Conservation (phyloP, 2,113 vertebrate genomes). For the Microcebus lehilahytsara region DNA sequence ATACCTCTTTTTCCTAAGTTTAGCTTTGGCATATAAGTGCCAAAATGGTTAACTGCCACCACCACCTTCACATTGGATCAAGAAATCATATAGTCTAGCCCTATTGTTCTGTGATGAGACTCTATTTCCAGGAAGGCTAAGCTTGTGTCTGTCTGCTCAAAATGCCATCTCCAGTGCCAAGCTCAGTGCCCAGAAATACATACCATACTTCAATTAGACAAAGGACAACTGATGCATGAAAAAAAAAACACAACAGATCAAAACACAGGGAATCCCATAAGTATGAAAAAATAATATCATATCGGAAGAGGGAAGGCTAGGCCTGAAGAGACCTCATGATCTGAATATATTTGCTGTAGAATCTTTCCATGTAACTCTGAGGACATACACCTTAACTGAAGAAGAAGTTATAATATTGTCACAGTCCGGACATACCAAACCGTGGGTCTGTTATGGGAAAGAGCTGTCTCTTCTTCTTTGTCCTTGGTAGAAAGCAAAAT, state of each 20-base stretch:
- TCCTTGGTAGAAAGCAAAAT: not conserved
- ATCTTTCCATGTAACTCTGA: not conserved
- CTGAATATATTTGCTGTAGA: not conserved
- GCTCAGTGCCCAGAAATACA: not conserved
- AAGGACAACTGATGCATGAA: not conserved
- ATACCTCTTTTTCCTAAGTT: not conserved
- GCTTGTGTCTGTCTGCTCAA: not conserved
- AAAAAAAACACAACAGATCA: not conserved
- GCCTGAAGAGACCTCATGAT: not conserved
- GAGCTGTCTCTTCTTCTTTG: not conserved
- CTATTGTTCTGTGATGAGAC: not conserved
- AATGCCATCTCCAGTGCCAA: not conserved
- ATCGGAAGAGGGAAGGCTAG: not conserved
- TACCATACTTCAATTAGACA: not conserved
- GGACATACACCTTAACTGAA: not conserved
- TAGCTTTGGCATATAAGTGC: not conserved
- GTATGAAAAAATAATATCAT: not conserved
- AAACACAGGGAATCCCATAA: not conserved
- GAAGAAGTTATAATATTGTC: not conserved
- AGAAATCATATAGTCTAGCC: not conserved
- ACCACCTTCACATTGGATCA: not conserved
- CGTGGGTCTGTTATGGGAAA: rapidly evolving
- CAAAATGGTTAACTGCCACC: not conserved
- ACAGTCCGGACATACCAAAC: rapidly evolving
- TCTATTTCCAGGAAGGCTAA: not conserved